Conservation (phyloP, 92 coral and sea anemone genomes). For the Metridium senile region DNA sequence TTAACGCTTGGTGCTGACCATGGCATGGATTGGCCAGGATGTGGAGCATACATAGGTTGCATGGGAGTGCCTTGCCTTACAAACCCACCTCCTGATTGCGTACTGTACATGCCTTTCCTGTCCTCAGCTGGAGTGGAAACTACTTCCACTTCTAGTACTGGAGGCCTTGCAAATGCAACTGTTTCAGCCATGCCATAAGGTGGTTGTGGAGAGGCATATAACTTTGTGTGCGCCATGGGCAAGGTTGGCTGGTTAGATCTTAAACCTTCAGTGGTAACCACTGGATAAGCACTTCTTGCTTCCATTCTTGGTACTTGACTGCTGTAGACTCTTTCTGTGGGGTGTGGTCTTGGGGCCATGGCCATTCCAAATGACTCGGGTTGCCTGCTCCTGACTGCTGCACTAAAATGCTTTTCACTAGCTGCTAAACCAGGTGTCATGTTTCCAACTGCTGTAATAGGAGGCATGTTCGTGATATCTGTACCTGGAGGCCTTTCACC, state of each 20-base stretch:
- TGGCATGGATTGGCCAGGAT: background rate
- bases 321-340: background rate
- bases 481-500: background rate
- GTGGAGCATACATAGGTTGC: background rate
- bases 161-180: constrained; percentile 3
- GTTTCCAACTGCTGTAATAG: no score
- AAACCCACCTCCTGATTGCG: background rate
- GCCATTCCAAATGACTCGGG: background rate
- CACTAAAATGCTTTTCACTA: background rate
- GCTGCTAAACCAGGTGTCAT: no score
- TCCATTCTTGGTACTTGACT: background rate
- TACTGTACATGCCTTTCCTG: background rate
- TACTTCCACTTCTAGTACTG: constrained; percentile 10
- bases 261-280: background rate
- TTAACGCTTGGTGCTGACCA: background rate
- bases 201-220: background rate
- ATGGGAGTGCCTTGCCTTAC: background rate
- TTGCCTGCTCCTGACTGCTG: no score
- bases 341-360: background rate
- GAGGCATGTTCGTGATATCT: no score
- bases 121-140: constrained; percentile 4
- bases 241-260: background rate
- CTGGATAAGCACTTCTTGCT: background rate
- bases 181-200: background rate
- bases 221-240: background rate